Base-by-base conservation (phyloP, 53 echinoderm and acorn worm species). In the Patiria pectinifera region DNA sequence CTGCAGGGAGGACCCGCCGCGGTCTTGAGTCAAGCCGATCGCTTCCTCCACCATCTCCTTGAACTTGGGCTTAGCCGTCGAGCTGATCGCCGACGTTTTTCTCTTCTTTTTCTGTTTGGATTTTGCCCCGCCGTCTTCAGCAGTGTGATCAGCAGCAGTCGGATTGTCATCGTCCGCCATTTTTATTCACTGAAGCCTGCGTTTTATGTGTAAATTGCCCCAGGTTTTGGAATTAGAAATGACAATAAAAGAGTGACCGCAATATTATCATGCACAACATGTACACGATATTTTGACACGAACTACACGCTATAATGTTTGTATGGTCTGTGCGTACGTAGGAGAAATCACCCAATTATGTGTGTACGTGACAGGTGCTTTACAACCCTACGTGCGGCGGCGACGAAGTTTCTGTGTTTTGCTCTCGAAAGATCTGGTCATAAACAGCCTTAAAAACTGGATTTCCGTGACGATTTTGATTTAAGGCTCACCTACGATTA, bases 1-100 rank as follows among this genome's bases (percentile, higher is more conserved):
- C 92, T 94, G 94, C 46, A 92, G 89, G 0, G 94, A 94, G 16
- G 87, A 47, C 12, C 94, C 94, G 69, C 92, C 87, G 19, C 92
- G 87, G 43, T 93, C 90, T 45, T 90, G 80, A 10, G 90, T 90
- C 13, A 80, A 14, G 62, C 63, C 76, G 22, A 92, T 86, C 24
- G 92, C 92, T 45, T 85, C 92, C 69, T 78, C 92, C 21, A 92
- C 92, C 92, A 92, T 77, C 23, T 92, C 92, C 76, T 69, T 84
- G 77, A 85, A 71, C 49, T 92, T 92, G 19, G 92, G 92, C 66
- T 92, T 85, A 1, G 92, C 85, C 15, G 78, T 66, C 71, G 85
- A 6, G 48, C 92, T 58, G 84, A 84, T 25, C 5, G 13, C 60
- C 5, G 84, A 84, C 48, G 78, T 15, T 48, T 78, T 92, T 66